Conservation (phyloP, 2,113 vertebrate species). For the Psophia crepitans region DNA sequence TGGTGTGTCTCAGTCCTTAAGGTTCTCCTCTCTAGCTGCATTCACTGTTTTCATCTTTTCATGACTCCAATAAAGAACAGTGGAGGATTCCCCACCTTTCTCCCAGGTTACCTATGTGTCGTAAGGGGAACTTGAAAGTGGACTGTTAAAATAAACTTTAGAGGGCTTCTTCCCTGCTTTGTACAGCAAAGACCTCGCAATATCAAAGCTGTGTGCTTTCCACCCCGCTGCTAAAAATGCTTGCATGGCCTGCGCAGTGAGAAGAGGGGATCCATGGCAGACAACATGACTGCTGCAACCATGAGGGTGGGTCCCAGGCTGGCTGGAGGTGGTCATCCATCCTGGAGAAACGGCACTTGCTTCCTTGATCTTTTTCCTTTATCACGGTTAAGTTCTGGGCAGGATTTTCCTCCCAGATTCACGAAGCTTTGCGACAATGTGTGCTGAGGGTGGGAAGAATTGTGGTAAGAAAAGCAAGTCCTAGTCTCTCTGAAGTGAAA, state of each 20-base stretch:
- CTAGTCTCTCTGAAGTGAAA: neutral
- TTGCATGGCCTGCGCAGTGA: neutral
- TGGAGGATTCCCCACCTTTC: neutral
- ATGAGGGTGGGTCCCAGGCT: neutral
- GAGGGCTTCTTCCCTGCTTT: neutral
- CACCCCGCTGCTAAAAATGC: neutral
- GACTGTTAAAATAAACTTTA: neutral
- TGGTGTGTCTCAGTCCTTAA: fast-evolving
- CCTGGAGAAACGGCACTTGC: neutral
- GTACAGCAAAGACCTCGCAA: neutral
- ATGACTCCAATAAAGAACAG: neutral
- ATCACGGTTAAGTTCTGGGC: neutral
- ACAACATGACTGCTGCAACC: neutral
- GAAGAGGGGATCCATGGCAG: neutral
- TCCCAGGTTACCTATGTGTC: neutral
- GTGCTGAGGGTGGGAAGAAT: neutral
- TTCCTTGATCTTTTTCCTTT: neutral
- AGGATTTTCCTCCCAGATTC: neutral
- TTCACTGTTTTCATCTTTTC: neutral
- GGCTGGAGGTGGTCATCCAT: neutral
- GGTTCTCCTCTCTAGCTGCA: neutral
- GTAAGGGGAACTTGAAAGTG: neutral
- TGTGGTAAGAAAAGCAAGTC: neutral
- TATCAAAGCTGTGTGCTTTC: neutral
- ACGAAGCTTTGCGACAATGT: fast-evolving